Percentiles rank a stretch among this genome's conserved stretches.
phyloP scores from a whole-genome alignment of 2,797 vertebrate genomes.

The Sebastes minor region DNA sequence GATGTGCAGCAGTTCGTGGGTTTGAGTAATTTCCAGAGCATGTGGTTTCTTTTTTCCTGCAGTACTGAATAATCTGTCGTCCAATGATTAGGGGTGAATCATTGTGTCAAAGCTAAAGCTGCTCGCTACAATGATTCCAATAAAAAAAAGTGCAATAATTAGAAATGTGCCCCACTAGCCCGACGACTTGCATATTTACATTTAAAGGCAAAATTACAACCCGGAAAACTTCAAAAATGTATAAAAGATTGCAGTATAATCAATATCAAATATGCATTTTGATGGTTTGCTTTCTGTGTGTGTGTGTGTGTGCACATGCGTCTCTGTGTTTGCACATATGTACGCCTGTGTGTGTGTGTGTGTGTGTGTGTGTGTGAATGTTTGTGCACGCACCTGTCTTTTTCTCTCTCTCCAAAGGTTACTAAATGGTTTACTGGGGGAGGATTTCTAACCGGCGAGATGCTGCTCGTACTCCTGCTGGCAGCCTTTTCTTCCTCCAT shows the following conservation, averaged over 20 bases:
- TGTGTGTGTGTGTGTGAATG: conserved; percentile 37
- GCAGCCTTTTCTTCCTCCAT: conserved; percentile 87
- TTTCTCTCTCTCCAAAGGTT: conserved; percentile 75
- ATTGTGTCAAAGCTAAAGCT: background rate
- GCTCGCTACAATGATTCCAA: background rate
- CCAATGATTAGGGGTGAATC: conserved; percentile 10
- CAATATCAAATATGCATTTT: conserved; percentile 53
- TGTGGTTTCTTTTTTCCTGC: conserved; percentile 30
- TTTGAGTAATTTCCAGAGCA: conserved; percentile 22
- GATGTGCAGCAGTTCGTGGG: conserved; percentile 25
- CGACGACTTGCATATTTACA: background rate
- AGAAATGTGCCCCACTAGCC: background rate
- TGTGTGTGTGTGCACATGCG: background rate
- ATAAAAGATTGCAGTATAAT: background rate
- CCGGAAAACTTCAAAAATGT: background rate
- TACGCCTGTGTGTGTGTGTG: background rate
- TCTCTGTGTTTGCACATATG: conserved; percentile 10
- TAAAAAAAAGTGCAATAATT: conserved; percentile 6
- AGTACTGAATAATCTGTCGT: conserved; percentile 7
- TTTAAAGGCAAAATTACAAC: background rate
- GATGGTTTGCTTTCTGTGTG: conserved; percentile 54
- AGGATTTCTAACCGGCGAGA: conserved; percentile 92
- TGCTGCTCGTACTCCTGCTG: conserved; percentile 97
- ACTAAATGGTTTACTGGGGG: conserved; percentile 88
- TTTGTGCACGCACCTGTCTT: conserved; percentile 35